A percentile compares a stretch with the other conserved stretches of the same genome.
Evolutionary conservation across 2,888 invertebrate species (phyloP).

Genomic region (Tetragnatha montana): DNA sequence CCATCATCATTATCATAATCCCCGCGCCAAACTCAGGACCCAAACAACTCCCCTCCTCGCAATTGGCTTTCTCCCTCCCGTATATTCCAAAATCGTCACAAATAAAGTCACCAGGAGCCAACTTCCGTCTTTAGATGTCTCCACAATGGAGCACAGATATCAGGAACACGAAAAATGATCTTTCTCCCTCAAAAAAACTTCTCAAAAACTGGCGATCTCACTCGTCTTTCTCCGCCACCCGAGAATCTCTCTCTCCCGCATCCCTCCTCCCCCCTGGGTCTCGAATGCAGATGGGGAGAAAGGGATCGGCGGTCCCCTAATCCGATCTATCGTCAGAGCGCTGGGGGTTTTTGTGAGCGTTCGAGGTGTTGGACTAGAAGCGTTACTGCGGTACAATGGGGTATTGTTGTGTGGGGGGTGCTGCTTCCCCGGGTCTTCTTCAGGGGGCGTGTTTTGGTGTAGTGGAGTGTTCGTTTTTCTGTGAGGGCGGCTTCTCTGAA

Average conservation of each 20-base stretch:
- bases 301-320: constrained; percentile 2
- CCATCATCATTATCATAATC: too few species aligned
- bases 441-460: constrained; percentile 9
- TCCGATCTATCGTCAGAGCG: neutral
- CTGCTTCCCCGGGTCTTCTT: constrained; percentile 1
- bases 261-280: neutral
- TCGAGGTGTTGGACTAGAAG: constrained; percentile 53
- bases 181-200: constrained; percentile 15
- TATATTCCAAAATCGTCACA: neutral
- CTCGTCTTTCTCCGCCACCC: constrained; percentile 45
- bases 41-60: too few species aligned
- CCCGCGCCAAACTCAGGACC: too few species aligned
- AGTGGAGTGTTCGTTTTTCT: neutral
- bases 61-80: too few species aligned
- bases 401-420: constrained; percentile 5
- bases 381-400: constrained; percentile 34
- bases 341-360: constrained; percentile 2
- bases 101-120: constrained; percentile 23
- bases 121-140: constrained; percentile 31
- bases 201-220: neutral
- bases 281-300: constrained; percentile 14
- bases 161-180: constrained; percentile 39
- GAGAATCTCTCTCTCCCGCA: neutral
- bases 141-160: constrained; percentile 34
- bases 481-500: neutral